Evolutionary conservation across 1,140 invertebrate species (phyloP).

Genomic region (Capitella teleta): DNA sequence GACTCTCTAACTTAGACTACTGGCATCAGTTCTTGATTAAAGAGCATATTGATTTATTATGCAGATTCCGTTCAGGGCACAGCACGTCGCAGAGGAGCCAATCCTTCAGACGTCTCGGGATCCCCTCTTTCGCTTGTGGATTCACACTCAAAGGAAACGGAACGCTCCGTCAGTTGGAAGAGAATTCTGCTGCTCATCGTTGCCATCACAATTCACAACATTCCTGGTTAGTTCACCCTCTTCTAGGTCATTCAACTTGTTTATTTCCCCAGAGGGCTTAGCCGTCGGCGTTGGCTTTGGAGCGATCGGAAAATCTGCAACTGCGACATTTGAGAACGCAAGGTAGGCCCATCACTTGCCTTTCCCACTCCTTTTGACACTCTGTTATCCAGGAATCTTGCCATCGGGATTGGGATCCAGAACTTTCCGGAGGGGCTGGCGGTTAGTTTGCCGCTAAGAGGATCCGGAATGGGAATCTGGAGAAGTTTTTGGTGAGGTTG

Average conservation of each 20-base stretch:
- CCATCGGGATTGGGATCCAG: constrained; percentile 96
- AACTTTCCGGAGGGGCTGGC: constrained; percentile 98
- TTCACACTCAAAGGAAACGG: no score
- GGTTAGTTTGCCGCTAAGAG: constrained; percentile 85
- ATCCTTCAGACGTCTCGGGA: no score
- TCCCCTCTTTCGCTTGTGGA: no score
- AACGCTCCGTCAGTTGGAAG: constrained; percentile 84
- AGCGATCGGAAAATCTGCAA: constrained; percentile 70
- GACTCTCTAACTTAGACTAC: no score
- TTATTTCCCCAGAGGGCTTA: constrained; percentile 60
- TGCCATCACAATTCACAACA: constrained; percentile 80
- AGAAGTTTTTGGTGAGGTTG: constrained; percentile 73
- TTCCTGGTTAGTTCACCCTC: constrained; percentile 45
- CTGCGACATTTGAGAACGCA: constrained; percentile 83
- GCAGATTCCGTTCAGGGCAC: no score
- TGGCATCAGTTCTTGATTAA: no score
- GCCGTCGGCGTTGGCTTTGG: constrained; percentile 98
- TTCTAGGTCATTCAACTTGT: not conserved
- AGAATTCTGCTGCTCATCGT: constrained; percentile 86
- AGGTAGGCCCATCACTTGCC: no score
- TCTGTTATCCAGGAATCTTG: constrained; percentile 88
- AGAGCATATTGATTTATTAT: no score
- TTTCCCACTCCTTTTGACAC: no score
- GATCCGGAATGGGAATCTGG: constrained; percentile 80
- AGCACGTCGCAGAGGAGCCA: no score